phyloP scores from a whole-genome alignment of 2,797 vertebrate species.

The Coilia nasus region DNA sequence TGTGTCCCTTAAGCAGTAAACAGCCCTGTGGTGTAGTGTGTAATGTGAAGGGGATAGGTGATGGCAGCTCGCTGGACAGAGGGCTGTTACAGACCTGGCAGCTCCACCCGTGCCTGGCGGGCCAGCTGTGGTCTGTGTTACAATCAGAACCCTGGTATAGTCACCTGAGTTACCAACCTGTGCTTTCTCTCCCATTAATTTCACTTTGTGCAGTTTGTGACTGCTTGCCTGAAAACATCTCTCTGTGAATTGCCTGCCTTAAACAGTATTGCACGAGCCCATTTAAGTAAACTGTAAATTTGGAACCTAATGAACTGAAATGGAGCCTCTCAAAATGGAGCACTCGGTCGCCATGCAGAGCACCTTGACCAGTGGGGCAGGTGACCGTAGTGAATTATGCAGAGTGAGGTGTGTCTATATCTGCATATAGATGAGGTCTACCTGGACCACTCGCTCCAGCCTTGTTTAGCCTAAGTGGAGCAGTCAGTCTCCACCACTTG shows the following conservation, averaged over 20 bases:
- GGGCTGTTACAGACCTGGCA: not conserved
- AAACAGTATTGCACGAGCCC: too few relatives aligned
- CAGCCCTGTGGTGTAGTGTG: not conserved
- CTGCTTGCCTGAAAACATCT: too few relatives aligned
- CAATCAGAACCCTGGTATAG: not conserved
- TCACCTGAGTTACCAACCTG: too few relatives aligned
- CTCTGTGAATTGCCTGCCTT: too few relatives aligned
- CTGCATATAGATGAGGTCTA: not conserved
- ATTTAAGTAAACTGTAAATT: too few relatives aligned
- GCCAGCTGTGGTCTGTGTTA: not conserved
- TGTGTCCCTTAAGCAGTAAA: not conserved
- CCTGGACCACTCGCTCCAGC: not conserved
- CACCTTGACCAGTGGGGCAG: too few relatives aligned
- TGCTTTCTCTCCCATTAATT: too few relatives aligned
- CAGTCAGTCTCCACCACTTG: not conserved
- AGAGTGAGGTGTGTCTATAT: not conserved
- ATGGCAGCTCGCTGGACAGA: constrained; percentile 1
- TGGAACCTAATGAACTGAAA: too few relatives aligned
- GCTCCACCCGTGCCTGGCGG: not conserved
- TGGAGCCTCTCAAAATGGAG: too few relatives aligned
- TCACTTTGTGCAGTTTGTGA: too few relatives aligned
- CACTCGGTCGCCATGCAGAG: too few relatives aligned
- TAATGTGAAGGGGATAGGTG: not conserved
- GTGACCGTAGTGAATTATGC: not conserved
- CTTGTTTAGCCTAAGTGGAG: not conserved